Percentiles rank a stretch among this genome's conserved stretches.
phyloP scores from a whole-genome alignment of 2,113 vertebrate genomes.

The Rhipidura dahli region DNA sequence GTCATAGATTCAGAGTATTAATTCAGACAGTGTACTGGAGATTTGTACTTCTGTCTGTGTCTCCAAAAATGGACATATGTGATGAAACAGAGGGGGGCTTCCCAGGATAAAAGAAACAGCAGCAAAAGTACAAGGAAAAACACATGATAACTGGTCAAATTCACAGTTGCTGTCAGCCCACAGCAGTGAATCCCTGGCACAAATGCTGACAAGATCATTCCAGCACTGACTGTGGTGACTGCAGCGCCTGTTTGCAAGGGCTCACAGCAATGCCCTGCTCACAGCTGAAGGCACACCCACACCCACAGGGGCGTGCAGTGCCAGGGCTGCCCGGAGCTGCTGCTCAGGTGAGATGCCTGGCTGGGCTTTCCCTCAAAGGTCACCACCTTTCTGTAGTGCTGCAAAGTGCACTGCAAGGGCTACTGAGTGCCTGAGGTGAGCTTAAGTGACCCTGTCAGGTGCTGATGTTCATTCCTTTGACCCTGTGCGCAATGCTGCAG shows the following conservation, averaged over 20 bases:
- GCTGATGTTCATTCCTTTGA: neutral
- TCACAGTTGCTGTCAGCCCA: neutral
- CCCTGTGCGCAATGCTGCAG: too few species aligned
- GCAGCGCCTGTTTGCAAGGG: neutral
- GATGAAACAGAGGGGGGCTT: neutral
- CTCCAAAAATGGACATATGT: neutral
- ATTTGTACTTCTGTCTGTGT: neutral
- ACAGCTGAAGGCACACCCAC: neutral
- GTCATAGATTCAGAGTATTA: neutral
- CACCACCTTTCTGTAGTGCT: neutral
- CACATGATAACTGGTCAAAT: neutral
- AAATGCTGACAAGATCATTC: neutral
- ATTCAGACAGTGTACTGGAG: neutral
- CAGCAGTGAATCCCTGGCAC: neutral
- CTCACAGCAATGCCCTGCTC: neutral
- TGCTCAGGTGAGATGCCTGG: accelerated
- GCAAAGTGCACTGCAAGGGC: neutral
- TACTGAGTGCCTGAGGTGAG: neutral
- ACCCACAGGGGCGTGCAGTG: neutral
- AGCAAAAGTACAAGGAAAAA: neutral
- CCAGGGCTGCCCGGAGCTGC: neutral
- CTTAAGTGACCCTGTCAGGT: neutral
- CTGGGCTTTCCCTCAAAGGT: neutral
- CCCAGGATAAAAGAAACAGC: neutral
- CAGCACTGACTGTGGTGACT: neutral